Percentiles rank a stretch among this genome's conserved stretches.
These are phyloP conservation scores for Stichopus horrens DNA, from an alignment of 53 echinoderm and acorn worm genomes.

Conservation along the genomic window DNA sequence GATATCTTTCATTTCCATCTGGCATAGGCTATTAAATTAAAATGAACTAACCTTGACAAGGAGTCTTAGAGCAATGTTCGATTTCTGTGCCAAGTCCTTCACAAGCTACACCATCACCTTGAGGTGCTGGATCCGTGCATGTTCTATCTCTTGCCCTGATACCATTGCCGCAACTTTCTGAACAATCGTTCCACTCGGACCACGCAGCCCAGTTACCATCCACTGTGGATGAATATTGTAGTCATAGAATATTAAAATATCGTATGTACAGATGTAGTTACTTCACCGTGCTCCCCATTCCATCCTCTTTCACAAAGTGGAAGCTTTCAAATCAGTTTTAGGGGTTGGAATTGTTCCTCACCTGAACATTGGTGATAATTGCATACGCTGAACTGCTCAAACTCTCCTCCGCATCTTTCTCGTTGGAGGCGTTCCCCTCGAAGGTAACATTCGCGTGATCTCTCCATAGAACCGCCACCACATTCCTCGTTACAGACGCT, in stretches of 20 bases:
- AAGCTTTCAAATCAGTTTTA: not conserved
- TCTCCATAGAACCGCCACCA: constrained; percentile 65
- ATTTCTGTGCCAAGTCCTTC: constrained; percentile 83
- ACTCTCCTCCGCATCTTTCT: constrained; percentile 71
- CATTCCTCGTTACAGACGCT: constrained; percentile 62
- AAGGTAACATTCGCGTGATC: constrained; percentile 61
- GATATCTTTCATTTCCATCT: too few relatives aligned
- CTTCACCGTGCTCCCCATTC: not conserved
- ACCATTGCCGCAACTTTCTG: constrained; percentile 73
- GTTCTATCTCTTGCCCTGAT: constrained; percentile 73
- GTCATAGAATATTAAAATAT: not conserved
- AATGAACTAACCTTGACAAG: constrained; percentile 68
- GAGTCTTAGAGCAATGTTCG: constrained; percentile 63
- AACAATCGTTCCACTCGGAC: constrained; percentile 74
- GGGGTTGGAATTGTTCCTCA: constrained; percentile 1
- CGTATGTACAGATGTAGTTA: not conserved
- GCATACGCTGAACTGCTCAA: constrained; percentile 69
- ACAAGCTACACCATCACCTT: constrained; percentile 64
- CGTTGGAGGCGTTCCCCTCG: not conserved
- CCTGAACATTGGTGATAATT: constrained; percentile 71
- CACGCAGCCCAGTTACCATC: constrained; percentile 89
- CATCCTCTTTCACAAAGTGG: not conserved
- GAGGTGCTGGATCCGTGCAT: constrained; percentile 85
- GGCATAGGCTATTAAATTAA: too few relatives aligned
- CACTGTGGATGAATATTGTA: constrained; percentile 39